Conservation (phyloP, 2,888 invertebrate species). For the Maniola hyperantus region DNA sequence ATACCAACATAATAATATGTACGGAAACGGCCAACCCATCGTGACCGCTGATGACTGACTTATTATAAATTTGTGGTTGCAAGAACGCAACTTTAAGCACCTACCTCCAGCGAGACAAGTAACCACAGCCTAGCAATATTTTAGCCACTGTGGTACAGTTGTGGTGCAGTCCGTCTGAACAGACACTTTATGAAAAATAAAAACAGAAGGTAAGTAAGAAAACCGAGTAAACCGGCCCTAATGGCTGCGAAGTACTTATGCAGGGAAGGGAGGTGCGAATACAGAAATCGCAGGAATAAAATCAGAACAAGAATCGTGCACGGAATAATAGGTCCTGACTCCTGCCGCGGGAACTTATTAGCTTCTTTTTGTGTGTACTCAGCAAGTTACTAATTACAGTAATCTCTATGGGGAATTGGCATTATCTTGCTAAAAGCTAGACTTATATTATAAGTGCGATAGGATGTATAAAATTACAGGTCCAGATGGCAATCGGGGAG, state of each 20-base stretch:
- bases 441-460: too few species aligned
- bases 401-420: too few species aligned
- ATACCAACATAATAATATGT: too few species aligned
- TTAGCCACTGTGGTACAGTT: neutral
- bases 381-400: too few species aligned
- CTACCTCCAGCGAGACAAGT: too few species aligned
- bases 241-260: constrained; percentile 41
- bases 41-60: too few species aligned
- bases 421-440: too few species aligned
- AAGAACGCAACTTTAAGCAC: too few species aligned
- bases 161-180: neutral
- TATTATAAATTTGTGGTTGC: too few species aligned
- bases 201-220: constrained; percentile 50
- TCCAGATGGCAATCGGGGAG: too few species aligned
- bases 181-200: constrained; percentile 22
- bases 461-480: too few species aligned
- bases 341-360: constrained; percentile 39
- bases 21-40: too few species aligned
- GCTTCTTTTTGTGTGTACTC: neutral
- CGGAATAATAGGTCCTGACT: constrained; percentile 26
- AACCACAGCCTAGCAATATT: neutral
- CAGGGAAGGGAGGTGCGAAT: constrained; percentile 40
- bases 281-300: constrained; percentile 36
- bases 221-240: constrained; percentile 44
- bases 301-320: constrained; percentile 35